Evolutionary conservation across 2,888 invertebrate genomes (phyloP).

Genomic region (Mythimna pallens): DNA sequence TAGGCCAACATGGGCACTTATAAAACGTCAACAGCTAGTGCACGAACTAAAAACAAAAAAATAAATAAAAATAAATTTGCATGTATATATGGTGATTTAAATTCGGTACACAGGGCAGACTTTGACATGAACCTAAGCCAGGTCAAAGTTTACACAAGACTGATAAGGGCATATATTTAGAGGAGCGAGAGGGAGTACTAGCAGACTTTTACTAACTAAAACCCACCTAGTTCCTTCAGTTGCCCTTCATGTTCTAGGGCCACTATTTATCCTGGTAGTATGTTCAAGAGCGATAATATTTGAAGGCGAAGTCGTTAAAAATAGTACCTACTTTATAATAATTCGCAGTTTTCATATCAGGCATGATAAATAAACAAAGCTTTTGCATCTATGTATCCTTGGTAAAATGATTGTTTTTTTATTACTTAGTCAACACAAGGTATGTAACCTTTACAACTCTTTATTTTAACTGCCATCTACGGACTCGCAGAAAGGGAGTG

Average conservation of each 20-base stretch:
- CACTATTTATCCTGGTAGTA: neutral
- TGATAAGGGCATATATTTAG: neutral
- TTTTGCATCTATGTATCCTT: slow-evolving; percentile 25
- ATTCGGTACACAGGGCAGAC: neutral
- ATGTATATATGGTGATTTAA: neutral
- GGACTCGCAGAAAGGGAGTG: slow-evolving; percentile 37
- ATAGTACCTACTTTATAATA: neutral
- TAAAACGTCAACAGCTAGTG: too few species aligned
- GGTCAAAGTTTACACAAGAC: neutral
- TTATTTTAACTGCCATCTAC: slow-evolving; percentile 26
- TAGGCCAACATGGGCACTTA: too few species aligned
- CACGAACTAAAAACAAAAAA: too few species aligned
- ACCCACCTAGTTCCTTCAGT: too few species aligned
- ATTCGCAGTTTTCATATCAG: neutral
- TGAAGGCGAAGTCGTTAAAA: neutral
- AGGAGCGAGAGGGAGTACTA: too few species aligned
- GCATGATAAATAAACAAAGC: slow-evolving; percentile 6
- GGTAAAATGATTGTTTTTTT: slow-evolving; percentile 29
- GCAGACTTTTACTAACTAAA: too few species aligned
- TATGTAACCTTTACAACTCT: slow-evolving; percentile 51
- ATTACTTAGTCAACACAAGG: slow-evolving; percentile 29
- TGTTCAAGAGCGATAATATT: neutral
- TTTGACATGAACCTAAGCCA: neutral
- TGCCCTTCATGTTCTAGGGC: too few species aligned
- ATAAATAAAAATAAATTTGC: neutral